These are phyloP conservation scores for Chymomyza costata DNA, from an alignment of 1,140 invertebrate genomes.

Conservation along the genomic window DNA sequence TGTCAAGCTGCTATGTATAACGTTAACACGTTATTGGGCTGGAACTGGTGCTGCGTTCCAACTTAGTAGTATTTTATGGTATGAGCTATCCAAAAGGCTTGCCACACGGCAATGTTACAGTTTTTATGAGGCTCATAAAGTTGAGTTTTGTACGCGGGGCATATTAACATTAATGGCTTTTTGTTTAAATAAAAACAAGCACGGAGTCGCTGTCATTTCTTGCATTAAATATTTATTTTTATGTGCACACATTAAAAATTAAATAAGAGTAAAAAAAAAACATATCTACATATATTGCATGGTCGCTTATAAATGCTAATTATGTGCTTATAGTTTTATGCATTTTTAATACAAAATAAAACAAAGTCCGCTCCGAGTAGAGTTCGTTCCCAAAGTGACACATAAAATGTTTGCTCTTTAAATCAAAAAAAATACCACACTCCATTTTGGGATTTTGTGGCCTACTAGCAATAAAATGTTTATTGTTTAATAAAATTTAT, in stretches of 20 bases:
- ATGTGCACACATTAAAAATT: constrained; percentile 8
- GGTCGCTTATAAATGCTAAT: constrained; percentile 67
- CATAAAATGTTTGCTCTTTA: constrained; percentile 54
- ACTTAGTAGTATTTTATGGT: no score
- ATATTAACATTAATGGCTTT: constrained; percentile 65
- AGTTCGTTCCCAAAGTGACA: constrained; percentile 25
- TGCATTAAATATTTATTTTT: constrained; percentile 43
- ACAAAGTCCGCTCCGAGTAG: constrained; percentile 37
- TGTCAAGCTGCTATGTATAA: no score
- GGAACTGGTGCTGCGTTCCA: no score
- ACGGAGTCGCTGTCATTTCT: constrained; percentile 18
- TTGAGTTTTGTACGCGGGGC: constrained; percentile 38
- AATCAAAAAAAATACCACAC: constrained; percentile 13
- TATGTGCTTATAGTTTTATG: constrained; percentile 72
- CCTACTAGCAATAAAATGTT: constrained; percentile 51
- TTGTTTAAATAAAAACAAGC: constrained; percentile 71
- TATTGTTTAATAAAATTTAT: constrained; percentile 66
- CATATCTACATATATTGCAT: constrained; percentile 44
- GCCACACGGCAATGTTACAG: constrained; percentile 37
- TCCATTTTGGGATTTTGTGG: constrained; percentile 28
- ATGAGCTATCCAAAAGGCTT: no score
- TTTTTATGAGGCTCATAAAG: constrained; percentile 61
- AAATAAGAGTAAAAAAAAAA: neutral
- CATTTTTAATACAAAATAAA: constrained; percentile 67
- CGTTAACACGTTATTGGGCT: no score